Evolutionary conservation across 1,140 invertebrate species (phyloP).

Genomic region (Homarus americanus): DNA sequence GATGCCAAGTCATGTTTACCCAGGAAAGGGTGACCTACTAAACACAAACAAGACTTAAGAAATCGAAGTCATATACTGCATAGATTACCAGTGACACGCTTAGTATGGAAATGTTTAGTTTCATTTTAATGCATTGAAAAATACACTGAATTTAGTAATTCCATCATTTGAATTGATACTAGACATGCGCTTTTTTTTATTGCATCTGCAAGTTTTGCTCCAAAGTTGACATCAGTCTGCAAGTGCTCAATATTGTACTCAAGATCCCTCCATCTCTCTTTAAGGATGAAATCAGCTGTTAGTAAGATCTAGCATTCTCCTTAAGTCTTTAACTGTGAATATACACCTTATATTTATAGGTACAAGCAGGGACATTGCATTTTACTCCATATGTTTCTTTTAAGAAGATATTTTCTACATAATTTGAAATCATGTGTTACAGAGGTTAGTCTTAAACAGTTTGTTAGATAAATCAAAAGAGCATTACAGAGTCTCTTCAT

Average conservation of each 20-base stretch:
- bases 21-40: background rate
- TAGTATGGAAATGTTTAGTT: background rate
- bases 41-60: background rate
- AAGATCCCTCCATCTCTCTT: slow-evolving; percentile 36
- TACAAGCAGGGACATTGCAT: slow-evolving; percentile 23
- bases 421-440: background rate
- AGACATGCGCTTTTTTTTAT: background rate
- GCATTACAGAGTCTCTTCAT: background rate
- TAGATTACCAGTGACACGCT: background rate
- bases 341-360: background rate
- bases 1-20: background rate
- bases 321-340: background rate
- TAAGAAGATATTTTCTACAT: slow-evolving; percentile 1
- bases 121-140: background rate
- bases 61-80: background rate
- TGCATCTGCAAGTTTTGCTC: background rate
- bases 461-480: background rate
- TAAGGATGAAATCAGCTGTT: slow-evolving; percentile 21
- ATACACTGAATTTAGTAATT: background rate
- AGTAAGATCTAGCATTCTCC: slow-evolving; percentile 7
- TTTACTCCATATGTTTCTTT: background rate
- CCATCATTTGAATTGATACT: background rate
- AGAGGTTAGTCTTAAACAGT: background rate
- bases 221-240: background rate
- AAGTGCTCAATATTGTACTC: slow-evolving; percentile 45